Base-by-base conservation (phyloP, 2,888 invertebrate genomes). In the Campopleginae sp. region DNA sequence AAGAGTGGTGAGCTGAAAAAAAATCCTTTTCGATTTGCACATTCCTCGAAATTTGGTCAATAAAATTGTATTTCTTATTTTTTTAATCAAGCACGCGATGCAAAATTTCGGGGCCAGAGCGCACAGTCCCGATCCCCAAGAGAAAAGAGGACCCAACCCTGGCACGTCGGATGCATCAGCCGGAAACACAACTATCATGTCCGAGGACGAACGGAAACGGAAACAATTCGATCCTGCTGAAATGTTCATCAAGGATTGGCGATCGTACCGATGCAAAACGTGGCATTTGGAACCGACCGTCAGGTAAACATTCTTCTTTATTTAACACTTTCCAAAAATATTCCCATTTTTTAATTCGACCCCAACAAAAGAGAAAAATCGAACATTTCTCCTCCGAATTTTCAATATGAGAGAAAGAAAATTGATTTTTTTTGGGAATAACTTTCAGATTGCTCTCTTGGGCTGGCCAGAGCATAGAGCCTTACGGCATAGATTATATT, bases 401-500 rank as follows among this genome's bases (percentile, higher is more conserved):
- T n/a, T n/a, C n/a, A n/a, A n/a, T n/a, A n/a, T n/a, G n/a, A n/a
- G n/a, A n/a, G n/a, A n/a, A n/a, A n/a, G n/a, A n/a, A n/a, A n/a
- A n/a, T n/a, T n/a, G n/a, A n/a, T n/a, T n/a, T n/a, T n/a, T n/a
- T 58, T 38, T 58, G 27, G 10, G 54, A 63, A 23, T 54, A 2
- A 17, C 19, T 81, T 66, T 23, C 90, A 96, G 96, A 88, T 93
- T 97, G 79, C 94, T 97, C 6, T 97, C 97, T 14, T 98, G 98
- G 98, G 98, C 97, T 77, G 99, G 99, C 70, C 98, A 98, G 94
- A 98, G 98, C 90, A 98, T 99, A 91, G 99, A 99, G 94, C 99
- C 99, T 0, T 99, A 99, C 92, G 99, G 99, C 75, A 98, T 99
- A 86, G 99, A 99, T 95, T 99, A 98, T 94, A 99, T 99, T 91